These are phyloP conservation scores for Chunga burmeisteri DNA, from an alignment of 2,113 vertebrate genomes.

Conservation along the genomic window DNA sequence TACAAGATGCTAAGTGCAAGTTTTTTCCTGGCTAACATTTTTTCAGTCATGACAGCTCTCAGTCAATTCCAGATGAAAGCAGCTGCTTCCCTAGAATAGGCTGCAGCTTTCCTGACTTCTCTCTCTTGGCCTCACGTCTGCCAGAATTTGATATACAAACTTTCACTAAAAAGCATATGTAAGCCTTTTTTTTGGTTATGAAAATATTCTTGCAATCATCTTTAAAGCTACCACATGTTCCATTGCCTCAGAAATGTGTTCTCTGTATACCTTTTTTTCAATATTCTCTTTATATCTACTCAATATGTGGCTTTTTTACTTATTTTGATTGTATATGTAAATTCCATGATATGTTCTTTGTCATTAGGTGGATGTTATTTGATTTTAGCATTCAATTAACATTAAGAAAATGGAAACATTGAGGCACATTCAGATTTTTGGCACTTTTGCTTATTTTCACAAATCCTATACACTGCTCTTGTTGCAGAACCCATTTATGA, in stretches of 20 bases:
- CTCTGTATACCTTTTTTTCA: not conserved
- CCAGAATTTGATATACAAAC: not conserved
- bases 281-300: not conserved
- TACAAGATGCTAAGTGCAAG: not conserved
- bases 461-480: not conserved
- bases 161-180: not conserved
- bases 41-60: not conserved
- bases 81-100: not conserved
- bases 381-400: not conserved
- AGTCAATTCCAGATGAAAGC: conserved; percentile 28
- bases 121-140: not conserved
- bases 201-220: not conserved
- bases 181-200: not conserved
- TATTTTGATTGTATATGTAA: not conserved
- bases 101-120: not conserved
- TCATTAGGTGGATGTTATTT: not conserved
- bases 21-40: not conserved
- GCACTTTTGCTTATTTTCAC: not conserved
- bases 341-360: not conserved
- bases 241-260: not conserved
- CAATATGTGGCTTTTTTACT: not conserved
- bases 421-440: not conserved
- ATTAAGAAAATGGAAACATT: not conserved
- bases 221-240: not conserved
- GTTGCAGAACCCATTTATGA: not conserved